Evolutionary conservation across 2,797 vertebrate genomes (phyloP).

Genomic region (Holocentrus rufus): DNA sequence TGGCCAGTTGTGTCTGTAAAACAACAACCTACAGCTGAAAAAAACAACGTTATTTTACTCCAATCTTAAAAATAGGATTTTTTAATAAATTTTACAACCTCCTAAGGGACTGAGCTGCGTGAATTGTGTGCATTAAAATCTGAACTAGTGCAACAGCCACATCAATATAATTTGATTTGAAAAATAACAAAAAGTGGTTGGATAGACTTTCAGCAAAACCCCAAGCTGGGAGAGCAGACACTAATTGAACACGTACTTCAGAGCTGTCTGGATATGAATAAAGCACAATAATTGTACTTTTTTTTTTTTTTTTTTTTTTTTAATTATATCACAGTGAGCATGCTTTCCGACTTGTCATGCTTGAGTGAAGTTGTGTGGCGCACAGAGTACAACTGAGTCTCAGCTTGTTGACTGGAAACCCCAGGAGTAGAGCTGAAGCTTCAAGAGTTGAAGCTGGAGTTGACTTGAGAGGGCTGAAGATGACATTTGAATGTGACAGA

Average conservation of each 20-base stretch:
- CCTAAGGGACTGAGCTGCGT: not conserved
- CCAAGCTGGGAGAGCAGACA: conserved; percentile 31
- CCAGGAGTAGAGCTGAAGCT: not conserved
- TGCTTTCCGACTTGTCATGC: conserved; percentile 3
- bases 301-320: not conserved
- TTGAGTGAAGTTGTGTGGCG: not conserved
- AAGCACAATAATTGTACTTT: conserved; percentile 13
- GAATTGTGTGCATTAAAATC: conserved; percentile 19
- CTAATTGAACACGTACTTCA: conserved; percentile 6
- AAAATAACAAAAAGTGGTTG: conserved; percentile 16
- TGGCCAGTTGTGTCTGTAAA: not conserved
- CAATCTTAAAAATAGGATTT: not conserved
- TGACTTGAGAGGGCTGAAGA: not conserved
- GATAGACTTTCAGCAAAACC: conserved; percentile 42
- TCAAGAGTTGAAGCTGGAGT: not conserved
- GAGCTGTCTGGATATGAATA: not conserved
- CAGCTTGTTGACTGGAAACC: not conserved
- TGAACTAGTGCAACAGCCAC: not conserved
- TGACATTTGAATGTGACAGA: not conserved
- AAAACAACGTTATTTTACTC: no score
- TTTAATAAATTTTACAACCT: not conserved
- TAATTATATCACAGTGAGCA: conserved; percentile 1
- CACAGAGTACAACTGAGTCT: not conserved
- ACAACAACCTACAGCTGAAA: no score
- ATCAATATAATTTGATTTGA: not conserved